phyloP scores from a whole-genome alignment of 1,140 invertebrate species.

The Aethina tumida region DNA sequence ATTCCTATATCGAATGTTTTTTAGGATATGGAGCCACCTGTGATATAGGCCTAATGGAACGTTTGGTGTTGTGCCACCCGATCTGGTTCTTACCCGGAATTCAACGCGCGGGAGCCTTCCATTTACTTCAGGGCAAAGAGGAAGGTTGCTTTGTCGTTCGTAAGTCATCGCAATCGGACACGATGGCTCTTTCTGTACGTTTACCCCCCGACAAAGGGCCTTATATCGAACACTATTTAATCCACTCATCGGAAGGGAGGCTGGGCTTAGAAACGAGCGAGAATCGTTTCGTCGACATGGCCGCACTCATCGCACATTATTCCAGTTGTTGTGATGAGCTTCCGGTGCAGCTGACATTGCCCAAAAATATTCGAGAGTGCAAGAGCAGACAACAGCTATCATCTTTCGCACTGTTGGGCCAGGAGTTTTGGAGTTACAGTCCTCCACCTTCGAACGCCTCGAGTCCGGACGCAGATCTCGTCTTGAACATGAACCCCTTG shows the following conservation, averaged over 20 bases:
- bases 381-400: slow-evolving; percentile 82
- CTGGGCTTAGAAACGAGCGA: slow-evolving; percentile 86
- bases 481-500: slow-evolving; percentile 65
- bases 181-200: slow-evolving; percentile 89
- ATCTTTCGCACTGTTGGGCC: slow-evolving; percentile 80
- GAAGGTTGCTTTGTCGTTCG: slow-evolving; percentile 89
- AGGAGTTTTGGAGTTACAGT: slow-evolving; percentile 68
- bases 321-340: slow-evolving; percentile 90
- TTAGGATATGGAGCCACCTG: slow-evolving; percentile 44
- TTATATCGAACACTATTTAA: slow-evolving; percentile 92
- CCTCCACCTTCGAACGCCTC: slow-evolving; percentile 37
- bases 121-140: slow-evolving; percentile 85
- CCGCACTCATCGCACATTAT: slow-evolving; percentile 85
- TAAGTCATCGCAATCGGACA: slow-evolving; percentile 83
- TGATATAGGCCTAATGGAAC: slow-evolving; percentile 74
- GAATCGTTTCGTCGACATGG: slow-evolving; percentile 85
- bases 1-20: neutral
- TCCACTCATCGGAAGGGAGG: slow-evolving; percentile 70
- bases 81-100: slow-evolving; percentile 95
- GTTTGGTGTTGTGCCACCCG: slow-evolving; percentile 81
- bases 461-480: slow-evolving; percentile 57
- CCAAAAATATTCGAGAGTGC: slow-evolving; percentile 71
- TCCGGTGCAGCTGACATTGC: slow-evolving; percentile 80
- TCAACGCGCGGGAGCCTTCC: slow-evolving; percentile 82
- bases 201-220: slow-evolving; percentile 75